Evolutionary conservation across 1,140 invertebrate genomes (phyloP).

Genomic region (Zaprionus capensis): DNA sequence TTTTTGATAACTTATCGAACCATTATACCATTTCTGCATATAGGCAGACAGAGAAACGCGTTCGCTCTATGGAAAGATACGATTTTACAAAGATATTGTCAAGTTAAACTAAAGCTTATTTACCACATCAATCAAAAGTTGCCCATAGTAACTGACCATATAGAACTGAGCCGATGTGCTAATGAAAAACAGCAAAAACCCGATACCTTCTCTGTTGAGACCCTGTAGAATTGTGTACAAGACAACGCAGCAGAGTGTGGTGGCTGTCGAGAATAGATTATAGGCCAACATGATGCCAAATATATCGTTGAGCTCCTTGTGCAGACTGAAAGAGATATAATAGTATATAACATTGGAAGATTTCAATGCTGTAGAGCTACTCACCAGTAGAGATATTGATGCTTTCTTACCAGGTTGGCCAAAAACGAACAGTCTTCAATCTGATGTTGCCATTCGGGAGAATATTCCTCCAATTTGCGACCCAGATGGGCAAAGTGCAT

Average conservation of each 20-base stretch:
- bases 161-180: slow-evolving; percentile 54
- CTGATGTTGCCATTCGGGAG: slow-evolving; percentile 12
- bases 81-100: too few species aligned
- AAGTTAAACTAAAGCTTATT: neutral
- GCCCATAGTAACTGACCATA: slow-evolving; percentile 56
- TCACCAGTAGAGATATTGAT: slow-evolving; percentile 49
- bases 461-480: slow-evolving; percentile 12
- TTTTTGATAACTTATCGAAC: slow-evolving; percentile 42
- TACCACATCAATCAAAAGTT: slow-evolving; percentile 51
- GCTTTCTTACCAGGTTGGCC: slow-evolving; percentile 24
- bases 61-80: slow-evolving; percentile 38
- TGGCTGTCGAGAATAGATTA: slow-evolving; percentile 55
- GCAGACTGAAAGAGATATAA: slow-evolving; percentile 29
- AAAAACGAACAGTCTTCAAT: slow-evolving; percentile 39
- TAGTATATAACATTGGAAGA: neutral
- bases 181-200: slow-evolving; percentile 48
- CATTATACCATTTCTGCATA: slow-evolving; percentile 55
- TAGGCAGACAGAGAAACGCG: slow-evolving; percentile 47
- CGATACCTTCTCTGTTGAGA: slow-evolving; percentile 48
- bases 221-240: slow-evolving; percentile 48
- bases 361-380: neutral
- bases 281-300: slow-evolving; percentile 57
- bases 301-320: slow-evolving; percentile 46
- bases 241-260: slow-evolving; percentile 41
- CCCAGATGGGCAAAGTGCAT: slow-evolving; percentile 57